Conservation (phyloP, 2,113 vertebrate genomes). For the Carassius gibelio region DNA sequence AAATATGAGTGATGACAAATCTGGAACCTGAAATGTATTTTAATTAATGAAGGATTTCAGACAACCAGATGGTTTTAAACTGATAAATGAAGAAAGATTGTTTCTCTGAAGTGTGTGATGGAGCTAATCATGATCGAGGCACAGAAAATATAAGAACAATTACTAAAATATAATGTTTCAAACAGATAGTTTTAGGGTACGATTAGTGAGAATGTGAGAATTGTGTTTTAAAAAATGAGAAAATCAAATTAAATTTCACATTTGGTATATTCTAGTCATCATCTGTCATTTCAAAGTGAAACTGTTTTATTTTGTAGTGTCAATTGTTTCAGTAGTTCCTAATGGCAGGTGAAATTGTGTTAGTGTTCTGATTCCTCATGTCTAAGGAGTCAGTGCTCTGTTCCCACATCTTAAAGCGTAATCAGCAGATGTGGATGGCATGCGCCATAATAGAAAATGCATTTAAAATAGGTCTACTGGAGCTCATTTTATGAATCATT, state of each 20-base stretch:
- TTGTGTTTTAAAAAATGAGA: neutral
- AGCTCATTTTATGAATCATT: slow-evolving; percentile 85
- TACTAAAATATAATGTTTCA: neutral
- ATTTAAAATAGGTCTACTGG: slow-evolving; percentile 82
- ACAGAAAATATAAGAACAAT: neutral
- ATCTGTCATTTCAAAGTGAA: neutral
- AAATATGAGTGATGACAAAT: neutral
- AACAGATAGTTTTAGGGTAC: too few species aligned
- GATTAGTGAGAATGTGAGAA: neutral
- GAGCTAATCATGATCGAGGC: neutral
- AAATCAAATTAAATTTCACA: neutral
- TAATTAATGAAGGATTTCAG: neutral
- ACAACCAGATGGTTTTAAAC: neutral
- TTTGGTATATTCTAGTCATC: neutral
- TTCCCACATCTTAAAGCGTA: slow-evolving; percentile 51
- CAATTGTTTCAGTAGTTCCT: neutral
- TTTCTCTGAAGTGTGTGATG: neutral
- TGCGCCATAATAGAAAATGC: slow-evolving; percentile 77
- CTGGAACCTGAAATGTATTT: neutral
- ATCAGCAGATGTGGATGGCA: slow-evolving; percentile 73
- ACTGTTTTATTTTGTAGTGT: neutral
- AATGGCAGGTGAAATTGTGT: neutral
- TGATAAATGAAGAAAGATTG: neutral
- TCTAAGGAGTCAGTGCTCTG: neutral
- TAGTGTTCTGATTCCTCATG: neutral